Base-by-base conservation (phyloP, 2,888 invertebrate species). In the Cotesia congregata region DNA sequence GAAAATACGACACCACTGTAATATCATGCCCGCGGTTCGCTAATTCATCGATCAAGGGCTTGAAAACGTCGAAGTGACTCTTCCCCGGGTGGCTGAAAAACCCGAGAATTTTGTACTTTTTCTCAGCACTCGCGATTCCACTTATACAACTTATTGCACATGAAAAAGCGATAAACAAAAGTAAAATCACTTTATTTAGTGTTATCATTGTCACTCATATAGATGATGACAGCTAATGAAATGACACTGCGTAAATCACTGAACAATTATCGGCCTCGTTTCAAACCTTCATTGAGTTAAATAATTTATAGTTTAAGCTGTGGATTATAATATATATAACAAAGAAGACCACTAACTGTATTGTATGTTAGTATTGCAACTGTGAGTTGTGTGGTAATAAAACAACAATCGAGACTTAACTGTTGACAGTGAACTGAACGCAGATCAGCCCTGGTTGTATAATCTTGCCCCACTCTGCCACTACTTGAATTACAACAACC, bases 41-140 rank as follows among this genome's bases (percentile, higher is more conserved):
- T 74, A 95, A 85, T 81, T 92, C 93, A 62, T 90, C 90, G 67
- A 94, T 84, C 73, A 93, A 90, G 0, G 92, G 91, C 83, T 91
- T 90, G 83, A 93, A 93, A 20, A 93, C 93, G 40, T 92, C 90
- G 82, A 93, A 94, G 86, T 95, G 95, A 77, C 95, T 95, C 82
- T 92, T 93, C 1, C 94, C 94, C 5, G 92, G 90, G 82, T 94
- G 93, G 0, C 93, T 93, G 84, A 94, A 94, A 77, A 94, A 88
- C 17, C 92, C 94, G 50, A 95, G 89, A 40, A 82, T 80, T n/a
- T 73, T 69, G n/a, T 72, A 73, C 75, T 67, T 82, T 15, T 78
- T 65, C 7, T 6, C 4, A 17, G 6, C 7, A 15, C 17, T 40
- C 3, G 17, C 60, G 5, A 20, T 12, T 39, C 4, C 39, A 64